Conservation (phyloP, 2,113 vertebrate genomes). For the Puntigrus tetrazona region DNA sequence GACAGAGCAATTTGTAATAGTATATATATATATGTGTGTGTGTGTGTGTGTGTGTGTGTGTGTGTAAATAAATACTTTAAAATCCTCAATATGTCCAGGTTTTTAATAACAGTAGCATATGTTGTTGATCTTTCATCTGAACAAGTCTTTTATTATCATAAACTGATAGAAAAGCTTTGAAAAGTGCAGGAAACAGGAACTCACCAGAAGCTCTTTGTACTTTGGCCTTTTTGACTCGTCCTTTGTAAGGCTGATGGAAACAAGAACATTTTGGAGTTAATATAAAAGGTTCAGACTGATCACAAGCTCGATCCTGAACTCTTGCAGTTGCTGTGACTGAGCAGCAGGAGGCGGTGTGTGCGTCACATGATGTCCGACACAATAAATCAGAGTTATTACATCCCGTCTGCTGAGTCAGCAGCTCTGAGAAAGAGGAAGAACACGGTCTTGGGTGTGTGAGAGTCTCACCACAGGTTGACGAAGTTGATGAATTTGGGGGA, state of each 20-base stretch:
- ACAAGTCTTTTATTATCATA: too few relatives aligned
- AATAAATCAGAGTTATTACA: not conserved
- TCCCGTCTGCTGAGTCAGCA: not conserved
- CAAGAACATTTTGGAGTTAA: too few relatives aligned
- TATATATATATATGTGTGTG: too few relatives aligned
- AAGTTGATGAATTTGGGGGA: constrained; percentile 98
- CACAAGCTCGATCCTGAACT: not conserved
- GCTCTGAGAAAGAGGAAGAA: not conserved
- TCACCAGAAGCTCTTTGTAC: constrained; percentile 99
- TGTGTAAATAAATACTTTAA: too few relatives aligned
- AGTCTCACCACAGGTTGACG: constrained; percentile 94
- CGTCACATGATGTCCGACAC: not conserved
- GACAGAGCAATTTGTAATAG: too few relatives aligned
- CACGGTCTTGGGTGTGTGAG: not conserved
- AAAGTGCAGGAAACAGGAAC: constrained; percentile 59
- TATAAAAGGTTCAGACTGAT: not conserved
- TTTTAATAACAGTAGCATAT: not conserved
- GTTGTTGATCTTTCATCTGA: not conserved
- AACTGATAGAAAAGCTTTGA: too few relatives aligned
- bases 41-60: too few relatives aligned
- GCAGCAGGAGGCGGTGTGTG: constrained; percentile 26
- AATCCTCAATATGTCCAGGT: too few relatives aligned
- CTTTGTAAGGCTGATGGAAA: constrained; percentile 91
- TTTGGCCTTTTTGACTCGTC: constrained; percentile 99
- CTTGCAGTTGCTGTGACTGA: not conserved